phyloP scores from a whole-genome alignment of 2,113 vertebrate genomes.

The Hassar affinis region DNA sequence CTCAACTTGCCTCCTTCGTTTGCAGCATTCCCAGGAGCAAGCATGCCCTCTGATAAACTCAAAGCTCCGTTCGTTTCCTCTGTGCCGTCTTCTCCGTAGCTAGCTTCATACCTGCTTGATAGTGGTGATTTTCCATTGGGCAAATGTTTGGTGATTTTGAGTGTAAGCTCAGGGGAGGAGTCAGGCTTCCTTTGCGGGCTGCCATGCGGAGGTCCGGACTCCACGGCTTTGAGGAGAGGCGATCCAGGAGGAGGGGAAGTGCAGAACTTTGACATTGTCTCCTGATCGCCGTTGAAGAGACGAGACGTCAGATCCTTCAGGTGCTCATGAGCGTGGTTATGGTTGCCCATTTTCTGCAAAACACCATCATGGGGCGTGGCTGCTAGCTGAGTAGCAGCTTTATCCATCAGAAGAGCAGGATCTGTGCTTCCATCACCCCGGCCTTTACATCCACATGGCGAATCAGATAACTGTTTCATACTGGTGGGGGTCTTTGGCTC shows the following conservation, averaged over 20 bases:
- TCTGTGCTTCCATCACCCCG: conserved; percentile 81
- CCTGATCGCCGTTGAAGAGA: conserved; percentile 88
- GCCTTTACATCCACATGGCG: conserved; percentile 78
- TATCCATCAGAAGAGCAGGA: conserved; percentile 84
- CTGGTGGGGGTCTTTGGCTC: conserved; percentile 80
- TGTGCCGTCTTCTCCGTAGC: conserved; percentile 75
- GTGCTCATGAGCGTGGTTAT: conserved; percentile 79
- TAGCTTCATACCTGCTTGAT: conserved; percentile 75
- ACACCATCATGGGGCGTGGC: conserved; percentile 84
- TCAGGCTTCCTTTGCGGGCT: conserved; percentile 76
- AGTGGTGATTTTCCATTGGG: conserved; percentile 77
- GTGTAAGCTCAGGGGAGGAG: conserved; percentile 82
- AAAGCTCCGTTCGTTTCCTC: conserved; percentile 62
- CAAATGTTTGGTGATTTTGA: conserved; percentile 88
- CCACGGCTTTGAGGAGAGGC: conserved; percentile 77
- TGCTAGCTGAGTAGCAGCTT: conserved; percentile 81
- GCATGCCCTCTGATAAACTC: conserved; percentile 50
- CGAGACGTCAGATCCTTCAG: conserved; percentile 90
- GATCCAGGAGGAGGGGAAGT: conserved; percentile 68
- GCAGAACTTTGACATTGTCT: conserved; percentile 75
- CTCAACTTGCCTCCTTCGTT: conserved; percentile 73
- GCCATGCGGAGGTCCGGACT: conserved; percentile 76
- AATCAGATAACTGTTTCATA: conserved; percentile 92
- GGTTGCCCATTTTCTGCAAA: conserved; percentile 85
- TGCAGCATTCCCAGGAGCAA: conserved; percentile 59